phyloP scores from a whole-genome alignment of 2,113 vertebrate species.

The Siniperca chuatsi region DNA sequence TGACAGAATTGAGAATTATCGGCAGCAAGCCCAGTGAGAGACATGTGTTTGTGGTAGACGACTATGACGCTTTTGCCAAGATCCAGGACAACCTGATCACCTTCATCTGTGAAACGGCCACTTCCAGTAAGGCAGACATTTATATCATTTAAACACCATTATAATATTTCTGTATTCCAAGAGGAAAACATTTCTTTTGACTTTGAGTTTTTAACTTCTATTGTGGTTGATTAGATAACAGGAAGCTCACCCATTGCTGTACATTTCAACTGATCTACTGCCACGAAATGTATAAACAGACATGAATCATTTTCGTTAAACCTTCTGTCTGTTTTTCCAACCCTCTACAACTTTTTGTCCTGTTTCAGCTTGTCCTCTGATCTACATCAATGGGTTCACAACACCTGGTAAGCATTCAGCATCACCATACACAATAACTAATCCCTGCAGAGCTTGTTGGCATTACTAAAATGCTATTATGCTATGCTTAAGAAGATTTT shows the following conservation, averaged over 20 bases:
- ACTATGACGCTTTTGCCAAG: constrained; percentile 97
- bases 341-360: constrained; percentile 40
- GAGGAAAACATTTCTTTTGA: neutral
- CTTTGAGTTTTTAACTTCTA: neutral
- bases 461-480: neutral
- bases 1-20: constrained; percentile 91
- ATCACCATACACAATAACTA: neutral
- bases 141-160: neutral
- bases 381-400: constrained; percentile 97
- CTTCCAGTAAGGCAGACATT: constrained; percentile 88
- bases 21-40: constrained; percentile 98
- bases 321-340: constrained; percentile 44
- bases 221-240: neutral
- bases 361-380: constrained; percentile 94
- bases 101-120: constrained; percentile 98
- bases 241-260: neutral
- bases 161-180: neutral
- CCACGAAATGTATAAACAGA: constrained; percentile 25
- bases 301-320: constrained; percentile 29
- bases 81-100: constrained; percentile 99
- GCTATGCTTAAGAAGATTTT: neutral
- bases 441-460: constrained; percentile 20
- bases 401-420: constrained; percentile 90
- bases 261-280: constrained; percentile 11
- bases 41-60: constrained; percentile 96